Base-by-base conservation (phyloP, 2,888 invertebrate species). In the Brenthis hecate region DNA sequence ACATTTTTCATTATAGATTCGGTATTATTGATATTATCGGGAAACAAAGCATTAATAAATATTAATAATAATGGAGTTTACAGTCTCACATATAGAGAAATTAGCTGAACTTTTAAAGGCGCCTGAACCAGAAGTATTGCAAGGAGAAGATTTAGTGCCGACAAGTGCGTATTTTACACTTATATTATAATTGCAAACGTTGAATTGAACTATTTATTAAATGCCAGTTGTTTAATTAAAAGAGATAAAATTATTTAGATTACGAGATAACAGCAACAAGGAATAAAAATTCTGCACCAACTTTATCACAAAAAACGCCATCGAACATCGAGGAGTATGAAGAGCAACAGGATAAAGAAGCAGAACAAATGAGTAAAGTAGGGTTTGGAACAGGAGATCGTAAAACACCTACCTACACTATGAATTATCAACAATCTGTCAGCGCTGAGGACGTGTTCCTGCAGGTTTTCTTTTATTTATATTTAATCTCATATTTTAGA, bases 371-470 rank as follows among this genome's bases (percentile, higher is more conserved):
- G n/a, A 80, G 85, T 6, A 76, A 76, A 50, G 77, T 81, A 14
- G 94, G 94, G 6, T 81, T 87, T 14, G 86, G 93, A 5, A 79
- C 93, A 23, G 95, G 95, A 74, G 94, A 94, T 69, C 94, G 96
- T 56, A 94, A 94, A 80, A 88, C 93, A 28, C 97, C 97, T 0
- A 94, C 94, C 74, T 98, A 97, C 88, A 95, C 95, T 51, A 96
- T 98, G 84, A 94, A 95, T 74, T 98, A 97, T 85, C 96, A 96
- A 76, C 98, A 98, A 86, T 94, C 96, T 50, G 96, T 98, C 0
- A 94, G 96, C 11, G 94, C 98, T 0, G 96, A 97, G 84, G 98
- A 98, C 86, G 94, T 98, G 11, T 98, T 95, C 86, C 92, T 98
- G 63, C 96, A 97, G 92, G 97, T 96, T 19, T 19, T 19, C 6